Evolutionary conservation across 2,888 invertebrate species (phyloP), one percentile per base, ranked within the genome.

Genomic region (Caenorhabditis imperialis): DNA sequence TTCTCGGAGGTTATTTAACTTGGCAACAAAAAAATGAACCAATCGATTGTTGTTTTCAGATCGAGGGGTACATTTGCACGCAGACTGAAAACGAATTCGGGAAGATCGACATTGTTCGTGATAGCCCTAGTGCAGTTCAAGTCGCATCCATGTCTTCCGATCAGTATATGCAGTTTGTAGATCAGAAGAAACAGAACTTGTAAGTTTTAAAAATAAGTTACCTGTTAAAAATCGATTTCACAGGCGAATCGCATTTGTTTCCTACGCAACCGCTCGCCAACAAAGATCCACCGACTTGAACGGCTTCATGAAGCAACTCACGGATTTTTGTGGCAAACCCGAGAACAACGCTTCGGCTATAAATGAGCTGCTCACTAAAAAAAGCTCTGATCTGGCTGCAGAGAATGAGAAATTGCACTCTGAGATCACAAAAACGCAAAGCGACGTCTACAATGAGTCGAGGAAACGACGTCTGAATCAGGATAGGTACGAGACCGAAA

Each of bases 1-100:
- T 90, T 92, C 96, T 75, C 89, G 95, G 89, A 96, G 96, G 96
- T 96, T 95, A n/a, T n/a, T n/a, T n/a, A n/a, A n/a, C n/a, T n/a
- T n/a, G n/a, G n/a, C n/a, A n/a, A n/a, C n/a, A n/a, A n/a, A n/a
- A 44, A 63, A 91, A 85, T 82, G 73, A 23, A n/a, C 16, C 8
- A 25, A 7, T 16, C 14, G 23, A 25, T 40, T 54, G 23, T 4
- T 27, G 18, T 58, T 60, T 74, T 42, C 23, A 75, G 77, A 44
- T 78, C 12, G 73, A 69, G 22, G 69, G 67, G 45, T 72, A 55
- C 50, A 40, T 78, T 14, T 38, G 60, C 30, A 22, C 35, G 22
- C 63, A 65, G 40, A 55, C 54, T 0, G 37, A 47, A 16, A 55
- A 48, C 25, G 63, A 65, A 18, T 55, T 55, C 10, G 63, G 63